phyloP scores from a whole-genome alignment of 1,140 invertebrate genomes.

The Leucophenga varia region DNA sequence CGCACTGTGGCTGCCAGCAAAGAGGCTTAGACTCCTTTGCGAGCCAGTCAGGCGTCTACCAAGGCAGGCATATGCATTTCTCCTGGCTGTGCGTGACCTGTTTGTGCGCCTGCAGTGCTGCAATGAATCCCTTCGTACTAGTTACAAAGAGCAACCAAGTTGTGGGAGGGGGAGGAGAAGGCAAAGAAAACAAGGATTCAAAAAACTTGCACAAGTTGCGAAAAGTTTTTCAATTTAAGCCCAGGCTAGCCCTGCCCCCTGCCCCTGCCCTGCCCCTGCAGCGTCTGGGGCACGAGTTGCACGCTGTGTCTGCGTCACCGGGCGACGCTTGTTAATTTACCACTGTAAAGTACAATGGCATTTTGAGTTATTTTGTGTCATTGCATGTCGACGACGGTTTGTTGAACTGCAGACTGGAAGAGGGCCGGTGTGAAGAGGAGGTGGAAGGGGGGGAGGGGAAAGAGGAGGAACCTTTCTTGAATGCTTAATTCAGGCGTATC shows the following conservation, averaged over 20 bases:
- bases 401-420: too few relatives aligned
- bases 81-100: conserved; percentile 6
- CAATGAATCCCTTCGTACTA: conserved; percentile 44
- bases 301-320: neutral
- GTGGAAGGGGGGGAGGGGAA: too few relatives aligned
- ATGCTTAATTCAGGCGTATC: too few relatives aligned
- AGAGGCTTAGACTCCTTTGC: too few relatives aligned
- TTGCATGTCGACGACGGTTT: conserved; percentile 33
- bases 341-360: conserved; percentile 41
- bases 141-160: conserved; percentile 24
- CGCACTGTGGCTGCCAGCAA: too few relatives aligned
- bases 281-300: conserved; percentile 12
- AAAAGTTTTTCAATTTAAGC: conserved; percentile 50
- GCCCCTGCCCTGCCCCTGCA: neutral
- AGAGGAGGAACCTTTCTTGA: too few relatives aligned
- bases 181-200: conserved; percentile 12
- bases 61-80: too few relatives aligned
- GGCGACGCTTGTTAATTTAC: conserved; percentile 38
- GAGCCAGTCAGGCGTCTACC: too few relatives aligned
- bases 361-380: conserved; percentile 31
- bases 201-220: conserved; percentile 37
- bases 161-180: too few relatives aligned
- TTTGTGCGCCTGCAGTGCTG: conserved; percentile 19
- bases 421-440: too few relatives aligned
- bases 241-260: conserved; percentile 2